Conservation (phyloP, 2,888 invertebrate genomes). For the Pollenia amentaria region DNA sequence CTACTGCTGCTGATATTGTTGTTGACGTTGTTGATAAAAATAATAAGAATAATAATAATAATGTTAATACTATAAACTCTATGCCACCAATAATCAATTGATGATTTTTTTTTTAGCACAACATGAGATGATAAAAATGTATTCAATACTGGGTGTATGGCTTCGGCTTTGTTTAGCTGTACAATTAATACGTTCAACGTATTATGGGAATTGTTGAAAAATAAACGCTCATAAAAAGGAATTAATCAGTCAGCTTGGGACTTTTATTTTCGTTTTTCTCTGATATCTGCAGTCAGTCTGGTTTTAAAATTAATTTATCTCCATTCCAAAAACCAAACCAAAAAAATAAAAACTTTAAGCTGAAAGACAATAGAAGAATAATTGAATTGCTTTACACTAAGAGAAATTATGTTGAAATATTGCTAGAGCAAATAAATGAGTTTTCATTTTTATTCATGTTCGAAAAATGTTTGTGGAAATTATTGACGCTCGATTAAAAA, state of each 20-base stretch:
- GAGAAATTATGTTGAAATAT: no score
- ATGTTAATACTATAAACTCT: conserved; percentile 52
- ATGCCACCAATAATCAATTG: conserved; percentile 67
- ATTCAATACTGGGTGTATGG: neutral
- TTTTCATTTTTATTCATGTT: no score
- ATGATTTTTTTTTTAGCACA: conserved; percentile 28
- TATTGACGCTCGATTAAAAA: no score
- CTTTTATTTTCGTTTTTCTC: neutral
- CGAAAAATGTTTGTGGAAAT: no score
- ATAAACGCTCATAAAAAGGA: conserved; percentile 19
- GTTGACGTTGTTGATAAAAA: conserved; percentile 19
- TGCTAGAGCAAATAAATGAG: no score
- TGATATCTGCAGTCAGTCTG: conserved; percentile 7
- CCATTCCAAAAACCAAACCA: neutral
- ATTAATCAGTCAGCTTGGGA: conserved; percentile 14
- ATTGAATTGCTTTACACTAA: neutral
- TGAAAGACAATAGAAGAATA: conserved; percentile 1
- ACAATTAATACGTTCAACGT: conserved; percentile 22
- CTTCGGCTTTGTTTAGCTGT: neutral
- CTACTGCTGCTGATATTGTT: conserved; percentile 5
- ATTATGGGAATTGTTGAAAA: neutral
- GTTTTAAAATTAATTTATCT: conserved; percentile 28
- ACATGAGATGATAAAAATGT: conserved; percentile 13
- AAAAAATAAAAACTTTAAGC: neutral
- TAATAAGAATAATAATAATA: conserved; percentile 41